Evolutionary conservation across 35 echinoderm and acorn worm species (phyloP).

Genomic region (Chiridota heheva): DNA sequence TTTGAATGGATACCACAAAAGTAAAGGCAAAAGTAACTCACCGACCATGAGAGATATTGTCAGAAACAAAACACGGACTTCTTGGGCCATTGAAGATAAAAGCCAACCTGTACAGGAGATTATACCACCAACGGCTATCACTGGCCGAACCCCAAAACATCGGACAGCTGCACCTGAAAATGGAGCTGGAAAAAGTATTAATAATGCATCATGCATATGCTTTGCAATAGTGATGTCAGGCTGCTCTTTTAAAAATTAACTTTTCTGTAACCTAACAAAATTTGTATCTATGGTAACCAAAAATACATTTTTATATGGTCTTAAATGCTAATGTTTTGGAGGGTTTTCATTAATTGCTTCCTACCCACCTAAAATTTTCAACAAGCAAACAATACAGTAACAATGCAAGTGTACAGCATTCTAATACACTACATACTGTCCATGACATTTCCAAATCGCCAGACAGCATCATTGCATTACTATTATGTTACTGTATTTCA

Average conservation of each 20-base stretch:
- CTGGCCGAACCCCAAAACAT: conserved; percentile 13
- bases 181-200: conserved; percentile 7
- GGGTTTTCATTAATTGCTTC: too few relatives aligned
- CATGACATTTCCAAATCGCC: too few relatives aligned
- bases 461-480: too few relatives aligned
- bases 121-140: conserved; percentile 21
- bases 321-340: too few relatives aligned
- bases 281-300: not conserved
- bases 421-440: too few relatives aligned
- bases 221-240: not conserved
- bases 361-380: too few relatives aligned
- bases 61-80: not conserved
- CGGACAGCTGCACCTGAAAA: conserved; percentile 5
- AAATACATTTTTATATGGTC: too few relatives aligned
- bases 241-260: not conserved
- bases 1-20: not conserved
- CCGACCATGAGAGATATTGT: conserved; percentile 32
- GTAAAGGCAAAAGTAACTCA: not conserved
- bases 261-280: not conserved
- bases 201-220: not conserved
- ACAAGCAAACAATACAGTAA: too few relatives aligned
- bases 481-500: too few relatives aligned
- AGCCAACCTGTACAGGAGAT: conserved; percentile 6
- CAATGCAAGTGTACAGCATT: too few relatives aligned
- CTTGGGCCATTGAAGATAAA: conserved; percentile 12